Evolutionary conservation across 92 coral and sea anemone species (phyloP), one percentile per base, ranked within the genome.

Genomic region (Phenganax marumi): DNA sequence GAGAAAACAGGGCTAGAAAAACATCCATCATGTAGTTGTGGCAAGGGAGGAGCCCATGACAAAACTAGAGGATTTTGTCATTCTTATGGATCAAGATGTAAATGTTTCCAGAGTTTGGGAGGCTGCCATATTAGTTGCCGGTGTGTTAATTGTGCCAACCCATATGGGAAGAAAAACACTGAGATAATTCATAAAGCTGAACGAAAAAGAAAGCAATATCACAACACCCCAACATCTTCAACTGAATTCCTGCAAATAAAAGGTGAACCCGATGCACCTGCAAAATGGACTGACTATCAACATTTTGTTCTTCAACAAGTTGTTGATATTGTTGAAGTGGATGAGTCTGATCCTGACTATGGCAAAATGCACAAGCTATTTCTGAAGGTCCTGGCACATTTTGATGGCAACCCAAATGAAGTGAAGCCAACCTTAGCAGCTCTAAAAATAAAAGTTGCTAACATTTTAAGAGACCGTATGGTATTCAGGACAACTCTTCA

Each of bases 111-210:
- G 52, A 48, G 60, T n/a, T 33, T 87, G 66, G 58, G 39, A 53
- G 77, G 85, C 50, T 81, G 91, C 70, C 79, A 54, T 66, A 54
- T 75, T 60, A 18, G 68, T 39, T 88, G 91, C 66, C 78, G 84
- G 39, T 88, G 91, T 76, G 14, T 74, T 46, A 86, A 86, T 75
- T 86, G 86, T 81, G 89, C 81, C 70, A 81, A 86, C 73, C 89
- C 88, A 62, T 53, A 88, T 85, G 91, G 91, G 50, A 55, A 63
- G 48, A 88, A 84, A 74, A 33, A 54, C 51, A 65, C 49, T 10
- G 65, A 54, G 2, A 60, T 25, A 19, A 55, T 75, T 46, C 73
- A 48, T 12, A 57, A 19, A n/a, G 79, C 61, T 53, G 80, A 33
- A 58, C 75, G 90, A 60, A 87, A 87, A 62, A 19, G 90, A 78